phyloP scores from a whole-genome alignment of 2,888 invertebrate genomes.

The Amblyjoppa fuscipennis region DNA sequence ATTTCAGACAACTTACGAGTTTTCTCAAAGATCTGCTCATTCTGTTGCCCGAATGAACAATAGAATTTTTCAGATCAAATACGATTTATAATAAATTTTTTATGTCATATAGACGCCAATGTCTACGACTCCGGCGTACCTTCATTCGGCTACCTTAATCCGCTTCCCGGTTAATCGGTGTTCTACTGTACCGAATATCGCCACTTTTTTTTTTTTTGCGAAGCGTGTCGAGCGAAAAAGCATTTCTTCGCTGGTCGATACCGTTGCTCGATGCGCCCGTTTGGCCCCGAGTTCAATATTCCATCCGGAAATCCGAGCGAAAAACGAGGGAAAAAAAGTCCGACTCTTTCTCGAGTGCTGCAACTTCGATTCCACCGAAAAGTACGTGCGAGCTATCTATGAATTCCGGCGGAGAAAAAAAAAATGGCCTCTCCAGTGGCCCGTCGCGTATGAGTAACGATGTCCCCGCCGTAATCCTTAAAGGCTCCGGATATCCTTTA shows the following conservation, averaged over 20 bases:
- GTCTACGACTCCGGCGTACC: too few species aligned
- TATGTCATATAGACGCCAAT: too few species aligned
- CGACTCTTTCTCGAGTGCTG: neutral
- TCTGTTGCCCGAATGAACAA: too few species aligned
- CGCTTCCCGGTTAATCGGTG: too few species aligned
- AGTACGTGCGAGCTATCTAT: neutral
- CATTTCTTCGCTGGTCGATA: neutral
- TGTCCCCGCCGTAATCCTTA: conserved; percentile 10
- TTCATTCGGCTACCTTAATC: too few species aligned
- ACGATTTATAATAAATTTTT: too few species aligned
- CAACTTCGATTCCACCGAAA: neutral
- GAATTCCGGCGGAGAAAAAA: neutral
- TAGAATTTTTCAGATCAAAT: too few species aligned
- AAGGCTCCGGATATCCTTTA: conserved; percentile 6
- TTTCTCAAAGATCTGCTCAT: too few species aligned
- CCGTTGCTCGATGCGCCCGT: neutral
- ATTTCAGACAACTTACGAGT: too few species aligned
- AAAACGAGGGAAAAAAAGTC: neutral
- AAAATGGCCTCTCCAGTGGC: neutral
- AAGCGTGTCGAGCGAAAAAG: neutral
- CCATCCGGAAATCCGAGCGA: neutral
- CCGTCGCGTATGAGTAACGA: conserved; percentile 4
- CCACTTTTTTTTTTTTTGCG: neutral
- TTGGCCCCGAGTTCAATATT: neutral
- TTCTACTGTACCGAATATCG: neutral